Conservation (phyloP, 1,140 invertebrate species). For the Leptopilina clavipes region DNA sequence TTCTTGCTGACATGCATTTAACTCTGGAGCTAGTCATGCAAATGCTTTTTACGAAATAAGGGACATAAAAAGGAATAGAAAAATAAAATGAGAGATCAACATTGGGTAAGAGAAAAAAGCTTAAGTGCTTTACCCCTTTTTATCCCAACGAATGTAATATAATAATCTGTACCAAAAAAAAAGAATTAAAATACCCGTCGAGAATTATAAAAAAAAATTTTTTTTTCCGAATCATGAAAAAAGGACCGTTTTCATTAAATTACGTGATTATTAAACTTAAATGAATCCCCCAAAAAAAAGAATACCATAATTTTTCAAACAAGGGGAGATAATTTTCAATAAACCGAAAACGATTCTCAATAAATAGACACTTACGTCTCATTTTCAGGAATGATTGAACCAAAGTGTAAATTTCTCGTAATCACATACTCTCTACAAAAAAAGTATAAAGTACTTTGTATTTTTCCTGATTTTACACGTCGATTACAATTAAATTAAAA, state of each 20-base stretch:
- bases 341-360: background rate
- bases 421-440: background rate
- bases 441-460: slow-evolving; percentile 1
- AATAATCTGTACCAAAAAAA: too few relatives aligned
- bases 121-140: background rate
- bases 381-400: slow-evolving; percentile 16
- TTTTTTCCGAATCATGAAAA: too few relatives aligned
- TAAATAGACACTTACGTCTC: slow-evolving; percentile 12
- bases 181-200: too few relatives aligned
- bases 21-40: slow-evolving; percentile 31
- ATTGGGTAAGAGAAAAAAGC: background rate
- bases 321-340: slow-evolving; percentile 14
- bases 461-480: slow-evolving; percentile 45
- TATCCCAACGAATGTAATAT: background rate
- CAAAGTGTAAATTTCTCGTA: slow-evolving; percentile 17
- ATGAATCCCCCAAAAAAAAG: background rate
- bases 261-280: background rate
- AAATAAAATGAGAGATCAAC: slow-evolving; percentile 17
- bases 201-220: too few relatives aligned
- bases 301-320: background rate
- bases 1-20: slow-evolving; percentile 43
- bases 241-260: background rate
- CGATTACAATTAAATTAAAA: slow-evolving; percentile 70
- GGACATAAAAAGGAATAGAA: slow-evolving; percentile 23
- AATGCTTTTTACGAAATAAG: slow-evolving; percentile 26